phyloP scores from a whole-genome alignment of 2,113 vertebrate genomes.

The Athene noctua region DNA sequence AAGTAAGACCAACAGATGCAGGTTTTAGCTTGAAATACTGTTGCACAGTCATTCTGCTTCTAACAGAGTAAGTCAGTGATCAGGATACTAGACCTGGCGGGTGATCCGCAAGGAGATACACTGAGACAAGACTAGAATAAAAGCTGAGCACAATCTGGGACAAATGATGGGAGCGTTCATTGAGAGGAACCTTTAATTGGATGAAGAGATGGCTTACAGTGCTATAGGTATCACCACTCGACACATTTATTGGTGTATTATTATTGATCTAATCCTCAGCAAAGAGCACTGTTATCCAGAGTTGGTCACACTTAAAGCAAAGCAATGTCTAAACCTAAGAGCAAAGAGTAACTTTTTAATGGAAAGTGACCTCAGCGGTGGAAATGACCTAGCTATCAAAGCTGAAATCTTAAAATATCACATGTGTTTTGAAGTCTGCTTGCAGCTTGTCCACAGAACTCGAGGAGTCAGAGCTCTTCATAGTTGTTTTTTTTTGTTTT shows the following conservation, averaged over 20 bases:
- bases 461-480: neutral
- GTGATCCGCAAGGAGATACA: neutral
- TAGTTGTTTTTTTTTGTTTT: neutral
- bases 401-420: conserved; percentile 41
- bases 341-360: conserved; percentile 5
- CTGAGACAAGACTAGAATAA: conserved; percentile 18
- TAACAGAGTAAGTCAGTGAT: conserved; percentile 3
- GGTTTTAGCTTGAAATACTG: neutral
- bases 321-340: conserved; percentile 49
- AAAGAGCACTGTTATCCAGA: conserved; percentile 28
- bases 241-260: conserved; percentile 1
- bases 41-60: conserved; percentile 35
- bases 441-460: conserved; percentile 54
- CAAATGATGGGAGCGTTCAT: conserved; percentile 1
- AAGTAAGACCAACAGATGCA: neutral
- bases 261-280: conserved; percentile 27
- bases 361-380: conserved; percentile 34
- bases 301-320: conserved; percentile 4
- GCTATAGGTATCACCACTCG: neutral
- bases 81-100: neutral
- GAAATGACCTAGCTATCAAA: conserved; percentile 16
- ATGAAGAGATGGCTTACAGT: conserved; percentile 36
- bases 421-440: conserved; percentile 57
- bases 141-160: conserved; percentile 46
- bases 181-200: conserved; percentile 2